Conservation (phyloP, 2,888 invertebrate species). For the Diarsia brunnea region DNA sequence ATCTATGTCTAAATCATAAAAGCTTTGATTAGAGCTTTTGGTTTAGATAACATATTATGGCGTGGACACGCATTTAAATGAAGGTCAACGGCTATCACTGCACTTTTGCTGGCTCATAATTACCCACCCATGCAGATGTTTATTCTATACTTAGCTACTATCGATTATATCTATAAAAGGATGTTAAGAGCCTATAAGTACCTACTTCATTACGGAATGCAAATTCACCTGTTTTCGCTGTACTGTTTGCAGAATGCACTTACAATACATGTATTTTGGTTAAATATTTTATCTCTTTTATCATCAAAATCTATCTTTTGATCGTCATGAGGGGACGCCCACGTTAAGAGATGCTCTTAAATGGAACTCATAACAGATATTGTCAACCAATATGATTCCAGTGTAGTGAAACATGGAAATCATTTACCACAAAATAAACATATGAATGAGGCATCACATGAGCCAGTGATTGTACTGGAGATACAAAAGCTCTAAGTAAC, state of each 20-base stretch:
- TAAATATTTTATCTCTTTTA: background rate
- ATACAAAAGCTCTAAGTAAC: constrained; percentile 2
- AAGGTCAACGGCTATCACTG: constrained; percentile 3
- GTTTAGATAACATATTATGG: constrained; percentile 47
- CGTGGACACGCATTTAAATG: constrained; percentile 16
- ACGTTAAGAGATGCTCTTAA: constrained; percentile 8
- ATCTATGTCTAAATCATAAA: constrained; percentile 38
- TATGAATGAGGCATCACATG: constrained; percentile 5
- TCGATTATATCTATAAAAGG: background rate
- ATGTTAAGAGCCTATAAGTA: background rate
- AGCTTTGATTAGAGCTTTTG: constrained; percentile 62
- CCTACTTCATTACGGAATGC: background rate
- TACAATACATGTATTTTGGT: background rate
- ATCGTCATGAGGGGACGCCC: constrained; percentile 1
- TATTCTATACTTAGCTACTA: background rate
- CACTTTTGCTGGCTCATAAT: constrained; percentile 8
- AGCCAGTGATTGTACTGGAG: background rate
- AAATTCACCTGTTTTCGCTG: background rate
- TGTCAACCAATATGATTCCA: background rate
- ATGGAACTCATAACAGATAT: background rate
- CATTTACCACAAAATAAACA: background rate
- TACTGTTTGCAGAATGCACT: background rate
- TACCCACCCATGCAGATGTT: background rate
- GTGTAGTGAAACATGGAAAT: constrained; percentile 1
- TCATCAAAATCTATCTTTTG: constrained; percentile 1